Evolutionary conservation across 2,797 vertebrate species (phyloP), one percentile per base, ranked within the genome.

Genomic region (Oreochromis grahami): DNA sequence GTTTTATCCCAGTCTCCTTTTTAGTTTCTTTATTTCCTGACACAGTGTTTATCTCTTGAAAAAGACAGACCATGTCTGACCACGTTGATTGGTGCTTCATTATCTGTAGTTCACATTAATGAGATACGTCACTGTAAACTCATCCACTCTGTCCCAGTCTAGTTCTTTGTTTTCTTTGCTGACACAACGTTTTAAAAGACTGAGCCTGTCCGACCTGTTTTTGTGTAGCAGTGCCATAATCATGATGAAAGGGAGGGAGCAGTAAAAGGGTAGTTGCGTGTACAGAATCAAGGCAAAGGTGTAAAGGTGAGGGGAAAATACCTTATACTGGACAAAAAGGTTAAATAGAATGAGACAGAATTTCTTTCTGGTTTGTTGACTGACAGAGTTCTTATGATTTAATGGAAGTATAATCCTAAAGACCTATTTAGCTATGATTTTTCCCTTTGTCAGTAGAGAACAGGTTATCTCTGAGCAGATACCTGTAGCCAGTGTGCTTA

Each of bases 201-300:
- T 1, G 9, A 90, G 56, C 88, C 70, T 65, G 91, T 90, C 74
- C 0, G 51, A 92, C 93, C 82, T 81, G 91, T 93, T 94, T 10
- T 60, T 63, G n/a, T 32, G 5, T 48, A 45, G 17, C 26, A 50
- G 26, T 26, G 17, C 7, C 26, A 50, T 50, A 74, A 50, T 32
- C 24, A 1, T 13, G 43, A 32, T 12, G 17, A 17, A 45, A n/a
- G 24, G 58, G 32, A 53, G 13, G 24, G 45, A 65, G 36, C 12
- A 13, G 24, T 14, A 43, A 48, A 24, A 48, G 8, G 29, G 7
- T 17, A 26, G 38, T 72, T 5, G 3, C 13, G 12, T 36, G 21
- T n/a, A 1, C 26, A 15, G 7, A 29, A 58, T 56, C 2, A 38
- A 56, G 14, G 15, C 12, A 45, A 4, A 55, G 21, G 26, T 26